Evolutionary conservation across 2,113 vertebrate species (phyloP).

Genomic region (Calonectris borealis): DNA sequence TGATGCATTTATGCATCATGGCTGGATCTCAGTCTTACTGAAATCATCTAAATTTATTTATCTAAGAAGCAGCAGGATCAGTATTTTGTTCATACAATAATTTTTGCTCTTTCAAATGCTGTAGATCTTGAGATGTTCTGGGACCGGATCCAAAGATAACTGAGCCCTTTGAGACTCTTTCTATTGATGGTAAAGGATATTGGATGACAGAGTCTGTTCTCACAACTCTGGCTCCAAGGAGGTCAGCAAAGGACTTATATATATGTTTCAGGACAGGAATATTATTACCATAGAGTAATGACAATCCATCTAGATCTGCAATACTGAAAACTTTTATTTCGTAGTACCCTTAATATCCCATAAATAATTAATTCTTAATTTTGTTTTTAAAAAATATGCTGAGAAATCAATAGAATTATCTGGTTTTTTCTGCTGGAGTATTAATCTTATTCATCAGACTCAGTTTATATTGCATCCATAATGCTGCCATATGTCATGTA

Average conservation of each 20-base stretch:
- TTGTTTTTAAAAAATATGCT: neutral
- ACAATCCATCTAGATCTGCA: neutral
- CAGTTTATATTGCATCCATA: neutral
- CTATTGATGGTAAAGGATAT: neutral
- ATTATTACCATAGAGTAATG: neutral
- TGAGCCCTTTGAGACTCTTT: neutral
- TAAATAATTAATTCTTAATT: neutral
- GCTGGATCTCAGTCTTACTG: neutral
- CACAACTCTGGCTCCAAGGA: neutral
- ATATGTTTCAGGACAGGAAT: neutral
- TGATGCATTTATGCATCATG: neutral
- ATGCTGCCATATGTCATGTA: neutral
- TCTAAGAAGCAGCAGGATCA: neutral
- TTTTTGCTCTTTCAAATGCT: neutral
- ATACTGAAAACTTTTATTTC: neutral
- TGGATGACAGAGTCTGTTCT: neutral
- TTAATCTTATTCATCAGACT: neutral
- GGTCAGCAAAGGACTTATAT: neutral
- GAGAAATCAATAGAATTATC: neutral
- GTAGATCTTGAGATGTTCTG: neutral
- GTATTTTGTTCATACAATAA: neutral
- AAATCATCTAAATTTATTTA: slow-evolving; percentile 3
- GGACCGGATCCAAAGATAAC: slow-evolving; percentile 18
- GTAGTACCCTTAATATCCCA: neutral
- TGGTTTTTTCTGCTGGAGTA: neutral